Percentiles rank a stretch among this genome's conserved stretches.
These are phyloP conservation scores for Ceuthmochares aereus DNA, from an alignment of 2,113 vertebrate species.

Conservation along the genomic window DNA sequence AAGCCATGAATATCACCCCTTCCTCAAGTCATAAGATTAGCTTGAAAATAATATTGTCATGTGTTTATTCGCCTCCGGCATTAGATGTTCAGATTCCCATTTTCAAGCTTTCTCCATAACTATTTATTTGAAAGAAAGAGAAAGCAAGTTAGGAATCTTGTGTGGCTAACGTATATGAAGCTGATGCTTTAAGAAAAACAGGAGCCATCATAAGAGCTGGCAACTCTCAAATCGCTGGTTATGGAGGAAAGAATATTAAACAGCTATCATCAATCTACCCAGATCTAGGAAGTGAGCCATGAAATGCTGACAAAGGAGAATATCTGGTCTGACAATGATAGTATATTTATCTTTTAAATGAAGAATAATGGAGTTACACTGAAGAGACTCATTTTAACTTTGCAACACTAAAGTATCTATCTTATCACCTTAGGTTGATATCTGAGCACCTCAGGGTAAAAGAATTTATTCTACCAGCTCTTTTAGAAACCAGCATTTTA, in stretches of 20 bases:
- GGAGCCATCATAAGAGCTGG: constrained; percentile 45
- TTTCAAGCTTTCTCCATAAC: background rate
- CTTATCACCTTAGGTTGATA: background rate
- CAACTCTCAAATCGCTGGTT: constrained; percentile 61
- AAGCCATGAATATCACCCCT: background rate
- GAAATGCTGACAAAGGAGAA: constrained; percentile 61
- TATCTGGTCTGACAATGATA: constrained; percentile 50
- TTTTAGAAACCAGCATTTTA: background rate
- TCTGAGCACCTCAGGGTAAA: background rate
- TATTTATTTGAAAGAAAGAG: background rate
- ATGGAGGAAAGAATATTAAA: constrained; percentile 62
- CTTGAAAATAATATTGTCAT: background rate
- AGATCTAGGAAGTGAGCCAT: constrained; percentile 56
- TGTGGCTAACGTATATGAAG: background rate
- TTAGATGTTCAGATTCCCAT: background rate
- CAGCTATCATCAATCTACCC: constrained; percentile 67
- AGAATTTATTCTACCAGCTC: background rate
- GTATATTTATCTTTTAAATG: constrained; percentile 67
- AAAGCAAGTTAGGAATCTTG: background rate
- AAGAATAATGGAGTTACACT: constrained; percentile 67
- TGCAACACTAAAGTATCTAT: background rate
- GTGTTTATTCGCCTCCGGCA: background rate
- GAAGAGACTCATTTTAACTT: constrained; percentile 29
- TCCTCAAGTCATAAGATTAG: background rate
- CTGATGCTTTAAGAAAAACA: constrained; percentile 44